Evolutionary conservation across 35 echinoderm and acorn worm genomes (phyloP).

Genomic region (Apostichopus japonicus): DNA sequence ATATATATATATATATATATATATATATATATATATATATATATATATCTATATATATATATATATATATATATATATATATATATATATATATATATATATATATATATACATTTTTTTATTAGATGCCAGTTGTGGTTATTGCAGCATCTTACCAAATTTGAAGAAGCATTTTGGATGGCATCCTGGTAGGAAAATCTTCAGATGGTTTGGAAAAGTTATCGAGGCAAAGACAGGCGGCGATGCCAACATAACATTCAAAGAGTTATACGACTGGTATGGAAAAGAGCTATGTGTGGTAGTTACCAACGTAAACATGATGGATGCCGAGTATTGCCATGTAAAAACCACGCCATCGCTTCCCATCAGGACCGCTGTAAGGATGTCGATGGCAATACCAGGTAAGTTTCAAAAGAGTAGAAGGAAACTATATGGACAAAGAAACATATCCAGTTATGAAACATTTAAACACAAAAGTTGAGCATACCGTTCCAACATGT

Average conservation of each 20-base stretch:
- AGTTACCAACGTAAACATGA: conserved; percentile 83
- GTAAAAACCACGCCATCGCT: conserved; percentile 92
- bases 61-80: no score
- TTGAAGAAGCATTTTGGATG: conserved; percentile 82
- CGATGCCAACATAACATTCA: conserved; percentile 75
- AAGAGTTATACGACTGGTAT: conserved; percentile 72
- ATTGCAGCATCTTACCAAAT: conserved; percentile 83
- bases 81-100: no score
- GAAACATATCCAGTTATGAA: no score
- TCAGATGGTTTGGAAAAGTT: conserved; percentile 83
- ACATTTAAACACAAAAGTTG: no score
- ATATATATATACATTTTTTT: no score
- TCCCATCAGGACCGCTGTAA: conserved; percentile 73
- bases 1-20: no score
- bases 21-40: no score
- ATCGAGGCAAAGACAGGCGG: conserved; percentile 57
- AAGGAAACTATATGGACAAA: not conserved
- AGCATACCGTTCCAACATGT: no score
- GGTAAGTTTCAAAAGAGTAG: conserved; percentile 44
- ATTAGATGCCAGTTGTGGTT: conserved; percentile 79
- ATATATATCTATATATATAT: no score
- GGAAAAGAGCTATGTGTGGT: conserved; percentile 81
- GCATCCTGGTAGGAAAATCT: conserved; percentile 84
- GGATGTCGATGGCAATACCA: conserved; percentile 96
- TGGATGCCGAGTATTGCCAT: conserved; percentile 93